A percentile compares a stretch with the other conserved stretches of the same genome.
Conservation (phyloP, 2,797 vertebrate species). For the Phrynocephalus vlangalii region DNA sequence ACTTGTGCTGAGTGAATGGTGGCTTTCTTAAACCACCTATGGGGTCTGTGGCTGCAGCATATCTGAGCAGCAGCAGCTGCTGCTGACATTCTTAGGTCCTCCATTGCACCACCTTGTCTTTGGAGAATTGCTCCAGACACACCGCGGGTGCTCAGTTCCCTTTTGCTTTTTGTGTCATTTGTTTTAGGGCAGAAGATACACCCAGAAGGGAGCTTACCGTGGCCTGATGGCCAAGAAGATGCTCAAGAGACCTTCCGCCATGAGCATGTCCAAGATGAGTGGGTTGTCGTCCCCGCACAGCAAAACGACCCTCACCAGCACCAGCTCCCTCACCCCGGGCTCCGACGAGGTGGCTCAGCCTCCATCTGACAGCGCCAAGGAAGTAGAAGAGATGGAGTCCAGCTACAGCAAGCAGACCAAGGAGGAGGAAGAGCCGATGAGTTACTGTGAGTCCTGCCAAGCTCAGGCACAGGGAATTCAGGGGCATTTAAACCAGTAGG, state of each 20-base stretch:
- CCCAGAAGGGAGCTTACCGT: conserved; percentile 28
- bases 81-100: neutral
- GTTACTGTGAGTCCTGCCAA: conserved; percentile 72
- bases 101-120: neutral
- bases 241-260: conserved; percentile 37
- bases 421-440: conserved; percentile 66
- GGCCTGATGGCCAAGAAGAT: conserved; percentile 46
- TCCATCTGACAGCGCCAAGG: conserved; percentile 53
- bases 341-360: conserved; percentile 61
- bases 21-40: neutral
- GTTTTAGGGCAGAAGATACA: conserved; percentile 62
- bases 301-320: conserved; percentile 66
- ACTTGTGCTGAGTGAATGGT: neutral
- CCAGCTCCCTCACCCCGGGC: conserved; percentile 63
- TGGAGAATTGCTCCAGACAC: neutral
- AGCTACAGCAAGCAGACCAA: conserved; percentile 55
- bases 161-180: neutral
- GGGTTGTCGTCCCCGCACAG: conserved; percentile 62
- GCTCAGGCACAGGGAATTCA: neutral
- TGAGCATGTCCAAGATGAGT: conserved; percentile 67
- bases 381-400: conserved; percentile 66
- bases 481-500: no score
- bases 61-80: neutral
- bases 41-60: neutral
- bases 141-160: neutral